These are phyloP conservation scores for Glaucidium brasilianum DNA, from an alignment of 2,113 vertebrate genomes.

Conservation along the genomic window DNA sequence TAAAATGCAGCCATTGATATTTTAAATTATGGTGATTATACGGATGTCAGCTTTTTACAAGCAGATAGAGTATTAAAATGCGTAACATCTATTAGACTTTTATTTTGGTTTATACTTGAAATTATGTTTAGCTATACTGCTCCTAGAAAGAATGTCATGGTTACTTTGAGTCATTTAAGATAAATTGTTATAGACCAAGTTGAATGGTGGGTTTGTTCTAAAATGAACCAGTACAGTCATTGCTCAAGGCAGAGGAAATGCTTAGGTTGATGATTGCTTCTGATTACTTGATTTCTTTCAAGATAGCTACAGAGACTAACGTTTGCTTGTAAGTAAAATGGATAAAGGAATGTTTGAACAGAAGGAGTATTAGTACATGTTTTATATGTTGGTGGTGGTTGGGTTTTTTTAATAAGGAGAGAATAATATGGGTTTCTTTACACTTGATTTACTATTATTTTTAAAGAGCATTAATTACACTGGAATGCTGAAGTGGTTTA, in stretches of 20 bases:
- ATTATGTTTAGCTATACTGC: background rate
- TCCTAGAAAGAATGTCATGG: background rate
- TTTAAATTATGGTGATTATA: background rate
- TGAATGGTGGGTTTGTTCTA: conserved; percentile 55
- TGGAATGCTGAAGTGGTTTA: background rate
- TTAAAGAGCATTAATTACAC: background rate
- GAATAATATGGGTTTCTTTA: background rate
- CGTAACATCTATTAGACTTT: background rate
- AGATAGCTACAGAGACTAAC: conserved; percentile 11
- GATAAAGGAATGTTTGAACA: background rate
- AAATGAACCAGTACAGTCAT: conserved; percentile 45
- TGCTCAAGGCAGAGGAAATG: conserved; percentile 56
- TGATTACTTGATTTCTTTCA: conserved; percentile 53
- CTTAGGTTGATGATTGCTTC: conserved; percentile 42
- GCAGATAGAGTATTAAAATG: background rate
- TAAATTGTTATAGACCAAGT: conserved; percentile 9
- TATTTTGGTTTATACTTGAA: background rate
- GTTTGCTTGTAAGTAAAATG: background rate
- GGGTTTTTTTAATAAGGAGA: background rate
- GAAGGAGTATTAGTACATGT: background rate
- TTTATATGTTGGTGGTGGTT: background rate
- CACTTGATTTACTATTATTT: background rate
- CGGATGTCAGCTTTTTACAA: background rate
- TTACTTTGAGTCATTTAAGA: conserved; percentile 42
- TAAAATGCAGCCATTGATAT: background rate